phyloP scores from a whole-genome alignment of 2,888 invertebrate genomes.

The Polyommatus icarus region DNA sequence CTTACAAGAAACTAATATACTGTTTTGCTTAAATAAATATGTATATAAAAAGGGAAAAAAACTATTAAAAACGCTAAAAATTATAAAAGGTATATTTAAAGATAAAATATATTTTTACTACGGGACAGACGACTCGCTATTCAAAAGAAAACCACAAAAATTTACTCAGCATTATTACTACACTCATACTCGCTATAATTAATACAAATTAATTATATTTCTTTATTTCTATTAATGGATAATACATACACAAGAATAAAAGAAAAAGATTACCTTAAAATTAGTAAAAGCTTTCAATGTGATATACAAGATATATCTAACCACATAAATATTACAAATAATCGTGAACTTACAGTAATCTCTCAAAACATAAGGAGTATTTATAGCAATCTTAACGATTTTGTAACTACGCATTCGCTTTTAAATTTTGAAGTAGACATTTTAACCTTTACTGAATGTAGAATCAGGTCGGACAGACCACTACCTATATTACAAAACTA shows the following conservation, averaged over 20 bases:
- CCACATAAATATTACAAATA: not conserved
- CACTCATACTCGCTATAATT: too few species aligned
- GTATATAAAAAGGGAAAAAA: too few species aligned
- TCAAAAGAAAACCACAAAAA: too few species aligned
- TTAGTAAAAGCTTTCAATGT: not conserved
- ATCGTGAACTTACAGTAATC: conserved; percentile 17
- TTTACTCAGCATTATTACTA: too few species aligned
- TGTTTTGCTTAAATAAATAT: too few species aligned
- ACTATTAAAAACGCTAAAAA: too few species aligned
- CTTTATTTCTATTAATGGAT: not conserved
- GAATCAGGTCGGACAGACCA: not conserved
- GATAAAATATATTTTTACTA: too few species aligned
- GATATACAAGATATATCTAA: not conserved
- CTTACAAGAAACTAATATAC: too few species aligned
- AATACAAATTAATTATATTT: too few species aligned
- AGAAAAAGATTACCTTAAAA: not conserved
- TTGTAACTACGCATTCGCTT: not conserved
- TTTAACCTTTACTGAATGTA: conserved; percentile 31
- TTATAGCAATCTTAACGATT: conserved; percentile 31
- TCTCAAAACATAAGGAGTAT: conserved; percentile 33
- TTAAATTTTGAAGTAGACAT: conserved; percentile 28
- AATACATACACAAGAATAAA: not conserved
- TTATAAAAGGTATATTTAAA: too few species aligned
- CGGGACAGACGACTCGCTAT: too few species aligned
- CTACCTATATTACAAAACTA: conserved; percentile 32